Percentiles rank a stretch among this genome's conserved stretches.
Conservation (phyloP, 2,888 invertebrate species). For the Apoda limacodes region DNA sequence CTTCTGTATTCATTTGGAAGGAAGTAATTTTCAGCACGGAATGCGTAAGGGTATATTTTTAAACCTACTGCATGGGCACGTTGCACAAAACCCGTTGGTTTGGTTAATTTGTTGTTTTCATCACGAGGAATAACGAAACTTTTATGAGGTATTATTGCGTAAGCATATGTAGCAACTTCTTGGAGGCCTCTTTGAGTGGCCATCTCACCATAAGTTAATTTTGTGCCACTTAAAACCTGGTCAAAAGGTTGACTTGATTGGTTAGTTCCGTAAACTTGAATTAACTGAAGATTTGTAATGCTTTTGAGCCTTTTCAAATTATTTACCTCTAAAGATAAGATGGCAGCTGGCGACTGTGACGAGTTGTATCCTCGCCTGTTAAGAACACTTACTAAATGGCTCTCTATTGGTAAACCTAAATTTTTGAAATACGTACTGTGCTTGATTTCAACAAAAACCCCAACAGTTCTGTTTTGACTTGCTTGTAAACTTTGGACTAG, state of each 20-base stretch:
- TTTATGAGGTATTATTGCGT: constrained; percentile 55
- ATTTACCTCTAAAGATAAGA: constrained; percentile 55
- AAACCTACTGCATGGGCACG: constrained; percentile 49
- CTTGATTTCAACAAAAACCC: constrained; percentile 57
- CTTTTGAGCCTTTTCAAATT: constrained; percentile 47
- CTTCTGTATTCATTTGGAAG: constrained; percentile 45
- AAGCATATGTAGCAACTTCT: constrained; percentile 51
- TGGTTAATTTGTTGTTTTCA: constrained; percentile 32
- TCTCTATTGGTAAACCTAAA: constrained; percentile 46
- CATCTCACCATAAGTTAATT: constrained; percentile 49
- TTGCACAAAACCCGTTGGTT: constrained; percentile 38
- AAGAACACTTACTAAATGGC: constrained; percentile 39
- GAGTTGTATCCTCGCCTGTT: constrained; percentile 44
- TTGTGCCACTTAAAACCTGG: constrained; percentile 32
- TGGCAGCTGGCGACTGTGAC: constrained; percentile 39
- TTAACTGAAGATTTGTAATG: constrained; percentile 43
- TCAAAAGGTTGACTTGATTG: constrained; percentile 36
- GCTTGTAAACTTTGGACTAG: constrained; percentile 45
- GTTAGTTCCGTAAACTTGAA: constrained; percentile 37
- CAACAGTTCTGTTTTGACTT: constrained; percentile 38
- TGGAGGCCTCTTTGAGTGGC: constrained; percentile 45
- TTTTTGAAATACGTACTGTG: constrained; percentile 46
- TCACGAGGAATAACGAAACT: constrained; percentile 45
- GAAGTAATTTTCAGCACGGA: constrained; percentile 47
- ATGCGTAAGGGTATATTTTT: constrained; percentile 56